Conservation (phyloP, 2,797 vertebrate genomes). For the Kryptolebias ocellatus region DNA sequence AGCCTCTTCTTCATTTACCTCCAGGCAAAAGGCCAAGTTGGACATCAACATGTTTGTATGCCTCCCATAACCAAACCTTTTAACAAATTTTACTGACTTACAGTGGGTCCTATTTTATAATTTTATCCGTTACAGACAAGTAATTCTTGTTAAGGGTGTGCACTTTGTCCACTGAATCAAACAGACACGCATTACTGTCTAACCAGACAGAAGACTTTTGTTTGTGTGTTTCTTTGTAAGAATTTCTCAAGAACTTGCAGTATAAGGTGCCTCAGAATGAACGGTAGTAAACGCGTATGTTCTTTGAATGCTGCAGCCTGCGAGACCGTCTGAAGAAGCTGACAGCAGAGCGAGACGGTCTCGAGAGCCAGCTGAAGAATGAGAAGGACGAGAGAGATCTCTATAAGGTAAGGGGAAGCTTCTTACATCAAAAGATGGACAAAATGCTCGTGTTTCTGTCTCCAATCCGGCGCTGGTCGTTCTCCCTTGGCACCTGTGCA, state of each 20-base stretch:
- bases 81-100: no score
- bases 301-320: constrained; percentile 73
- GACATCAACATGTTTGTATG: no score
- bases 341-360: constrained; percentile 86
- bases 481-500: constrained; percentile 46
- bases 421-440: neutral
- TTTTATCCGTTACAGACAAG: no score
- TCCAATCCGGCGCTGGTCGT: neutral
- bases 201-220: no score
- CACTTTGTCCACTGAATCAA: no score
- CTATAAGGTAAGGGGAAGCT: constrained; percentile 86
- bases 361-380: constrained; percentile 92
- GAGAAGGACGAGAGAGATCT: constrained; percentile 96
- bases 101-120: no score
- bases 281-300: neutral
- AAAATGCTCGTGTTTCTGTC: neutral
- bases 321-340: constrained; percentile 92
- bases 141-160: no score
- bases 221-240: neutral
- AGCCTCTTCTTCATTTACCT: no score
- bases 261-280: neutral
- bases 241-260: neutral
- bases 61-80: no score
- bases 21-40: no score
- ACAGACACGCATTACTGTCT: no score